phyloP scores from a whole-genome alignment of 2,113 vertebrate genomes.

The Psophia crepitans region DNA sequence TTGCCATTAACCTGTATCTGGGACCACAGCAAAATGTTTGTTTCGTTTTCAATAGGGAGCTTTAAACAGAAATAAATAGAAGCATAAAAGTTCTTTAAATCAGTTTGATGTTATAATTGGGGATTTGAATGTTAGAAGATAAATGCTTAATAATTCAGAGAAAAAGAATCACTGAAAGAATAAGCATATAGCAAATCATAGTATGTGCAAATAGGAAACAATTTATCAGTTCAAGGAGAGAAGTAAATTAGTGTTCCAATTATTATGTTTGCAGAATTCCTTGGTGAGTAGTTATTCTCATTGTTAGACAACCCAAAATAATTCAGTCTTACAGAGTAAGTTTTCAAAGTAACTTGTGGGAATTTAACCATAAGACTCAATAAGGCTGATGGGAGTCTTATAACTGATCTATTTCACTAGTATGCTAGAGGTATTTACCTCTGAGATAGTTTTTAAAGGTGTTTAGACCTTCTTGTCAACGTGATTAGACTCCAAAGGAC shows the following conservation, averaged over 20 bases:
- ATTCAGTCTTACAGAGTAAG: neutral
- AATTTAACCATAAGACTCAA: neutral
- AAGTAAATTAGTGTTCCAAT: constrained; percentile 52
- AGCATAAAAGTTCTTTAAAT: constrained; percentile 6
- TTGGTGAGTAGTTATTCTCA: constrained; percentile 19
- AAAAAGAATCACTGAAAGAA: neutral
- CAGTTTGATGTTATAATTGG: constrained; percentile 16
- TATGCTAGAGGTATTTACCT: neutral
- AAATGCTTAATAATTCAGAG: constrained; percentile 47
- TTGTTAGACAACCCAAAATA: constrained; percentile 29
- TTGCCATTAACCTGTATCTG: neutral
- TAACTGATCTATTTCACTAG: neutral
- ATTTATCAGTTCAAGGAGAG: constrained; percentile 31
- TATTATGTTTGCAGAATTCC: constrained; percentile 48
- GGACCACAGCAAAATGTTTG: neutral
- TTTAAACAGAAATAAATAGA: constrained; percentile 10
- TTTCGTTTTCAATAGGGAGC: neutral
- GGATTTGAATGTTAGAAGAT: constrained; percentile 4
- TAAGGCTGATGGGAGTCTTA: neutral
- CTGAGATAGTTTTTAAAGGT: neutral
- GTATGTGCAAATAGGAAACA: constrained; percentile 13
- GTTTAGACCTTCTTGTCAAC: neutral
- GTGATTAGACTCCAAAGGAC: neutral
- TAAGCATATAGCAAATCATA: neutral
- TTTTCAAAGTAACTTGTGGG: neutral